Evolutionary conservation across 2,113 vertebrate species (phyloP), one percentile per base, ranked within the genome.

Genomic region (Candoia aspera): DNA sequence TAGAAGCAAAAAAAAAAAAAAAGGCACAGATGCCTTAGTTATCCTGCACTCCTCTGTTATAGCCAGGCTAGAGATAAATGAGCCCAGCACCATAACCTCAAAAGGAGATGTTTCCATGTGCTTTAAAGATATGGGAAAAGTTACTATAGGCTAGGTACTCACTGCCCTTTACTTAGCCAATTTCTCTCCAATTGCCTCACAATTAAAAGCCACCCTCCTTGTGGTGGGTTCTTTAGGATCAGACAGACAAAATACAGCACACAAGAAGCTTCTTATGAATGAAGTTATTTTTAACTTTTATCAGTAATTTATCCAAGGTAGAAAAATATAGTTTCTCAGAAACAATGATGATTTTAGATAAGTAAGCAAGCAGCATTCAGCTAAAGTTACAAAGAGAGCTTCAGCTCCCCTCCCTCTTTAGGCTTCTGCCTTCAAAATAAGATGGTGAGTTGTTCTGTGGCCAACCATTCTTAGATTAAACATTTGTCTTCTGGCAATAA

Each of bases 171-270:
- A 42, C 59, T 85, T 90, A 87, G 83, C 42, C 6, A 91, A 49
- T 93, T 92, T 88, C 57, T 29, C 90, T 89, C 85, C 21, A 2
- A 84, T 0, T 15, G 87, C 59, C 87, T 89, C 59, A 0, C 53
- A 62, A 4, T 15, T 89, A 29, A 59, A 90, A 64, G 58, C 83
- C 95, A 94, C 95, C 93, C 62, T n/a, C 33, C 8, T 23, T 88
- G 68, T 19, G n/a, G 68, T 83, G 95, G 95, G 15, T 2, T 1
- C 0, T 55, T 42, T 42, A 79, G 33, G 33, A 42, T 79, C 73
- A 79, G 37, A 42, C 0, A 64, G 94, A 73, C 93, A 95, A 90
- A 23, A 53, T 57, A 91, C 57, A 0, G 0, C 12, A 26, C 87
- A 13, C 29, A 79, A 79, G 73, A 79, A 42, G 33, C 17, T 79